These are phyloP conservation scores for Pinna nobilis DNA, from an alignment of 1,140 invertebrate genomes.

Conservation along the genomic window DNA sequence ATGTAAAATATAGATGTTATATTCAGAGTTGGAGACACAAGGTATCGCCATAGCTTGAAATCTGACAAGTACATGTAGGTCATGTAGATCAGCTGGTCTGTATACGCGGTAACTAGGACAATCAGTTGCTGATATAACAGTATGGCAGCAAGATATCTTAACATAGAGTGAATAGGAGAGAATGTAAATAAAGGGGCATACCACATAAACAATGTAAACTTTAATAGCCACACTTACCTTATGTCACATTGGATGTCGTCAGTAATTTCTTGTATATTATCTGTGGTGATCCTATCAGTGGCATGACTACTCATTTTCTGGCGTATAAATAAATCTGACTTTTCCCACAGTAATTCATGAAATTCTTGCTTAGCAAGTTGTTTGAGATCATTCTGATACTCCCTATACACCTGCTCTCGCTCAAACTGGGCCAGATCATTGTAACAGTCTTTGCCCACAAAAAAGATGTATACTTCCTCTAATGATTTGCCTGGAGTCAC, in stretches of 20 bases:
- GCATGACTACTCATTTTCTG: conserved; percentile 22
- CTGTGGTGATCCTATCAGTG: conserved; percentile 26
- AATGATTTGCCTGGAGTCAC: conserved; percentile 93
- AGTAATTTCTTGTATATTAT: conserved; percentile 36
- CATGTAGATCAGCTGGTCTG: too few species aligned
- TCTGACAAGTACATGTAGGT: too few species aligned
- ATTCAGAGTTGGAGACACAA: too few species aligned
- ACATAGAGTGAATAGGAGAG: too few species aligned
- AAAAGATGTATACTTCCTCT: conserved; percentile 92
- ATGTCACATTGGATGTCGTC: conserved; percentile 30
- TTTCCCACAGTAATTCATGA: conserved; percentile 93
- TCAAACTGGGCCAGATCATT: conserved; percentile 92
- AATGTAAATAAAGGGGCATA: too few species aligned
- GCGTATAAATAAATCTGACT: conserved; percentile 89
- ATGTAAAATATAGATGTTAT: too few species aligned
- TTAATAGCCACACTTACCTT: conserved; percentile 22
- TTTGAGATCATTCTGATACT: conserved; percentile 94
- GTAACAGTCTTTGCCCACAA: conserved; percentile 96
- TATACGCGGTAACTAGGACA: too few species aligned
- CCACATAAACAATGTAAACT: too few species aligned
- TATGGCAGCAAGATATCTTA: too few species aligned
- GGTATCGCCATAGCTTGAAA: too few species aligned
- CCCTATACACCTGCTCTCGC: conserved; percentile 94
- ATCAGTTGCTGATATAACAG: too few species aligned
- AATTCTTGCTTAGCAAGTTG: conserved; percentile 94